Conservation (phyloP, 2,797 vertebrate genomes). For the Melanotaenia maccullochi region DNA sequence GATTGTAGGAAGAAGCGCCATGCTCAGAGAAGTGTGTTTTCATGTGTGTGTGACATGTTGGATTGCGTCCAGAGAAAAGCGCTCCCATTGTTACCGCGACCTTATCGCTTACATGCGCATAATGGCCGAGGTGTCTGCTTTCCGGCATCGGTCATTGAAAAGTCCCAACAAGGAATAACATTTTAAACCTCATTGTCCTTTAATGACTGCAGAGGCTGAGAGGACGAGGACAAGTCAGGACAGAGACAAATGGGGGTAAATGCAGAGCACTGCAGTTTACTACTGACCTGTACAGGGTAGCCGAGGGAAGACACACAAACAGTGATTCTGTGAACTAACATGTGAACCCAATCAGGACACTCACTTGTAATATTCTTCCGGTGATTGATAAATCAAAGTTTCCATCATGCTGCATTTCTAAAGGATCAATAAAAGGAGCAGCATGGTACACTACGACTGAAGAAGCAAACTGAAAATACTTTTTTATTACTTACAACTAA, state of each 20-base stretch:
- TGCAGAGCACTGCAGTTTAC: constrained; percentile 2
- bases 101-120: constrained; percentile 71
- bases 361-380: not conserved
- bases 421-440: not conserved
- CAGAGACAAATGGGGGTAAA: constrained; percentile 19
- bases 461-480: too few relatives aligned
- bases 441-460: not conserved
- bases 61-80: constrained; percentile 40
- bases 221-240: constrained; percentile 3
- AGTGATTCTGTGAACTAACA: too few relatives aligned
- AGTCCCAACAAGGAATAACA: constrained; percentile 57
- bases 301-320: not conserved
- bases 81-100: constrained; percentile 49
- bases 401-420: too few relatives aligned
- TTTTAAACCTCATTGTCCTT: constrained; percentile 74
- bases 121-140: constrained; percentile 71
- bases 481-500: too few relatives aligned
- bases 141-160: constrained; percentile 61
- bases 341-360: too few relatives aligned
- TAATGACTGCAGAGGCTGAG: constrained; percentile 52
- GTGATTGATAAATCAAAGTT: not conserved
- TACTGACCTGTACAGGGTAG: constrained; percentile 16
- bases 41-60: constrained; percentile 25
- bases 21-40: not conserved
- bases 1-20: not conserved